Evolutionary conservation across 2,888 invertebrate species (phyloP).

Genomic region (Pachymerium ferrugineum): DNA sequence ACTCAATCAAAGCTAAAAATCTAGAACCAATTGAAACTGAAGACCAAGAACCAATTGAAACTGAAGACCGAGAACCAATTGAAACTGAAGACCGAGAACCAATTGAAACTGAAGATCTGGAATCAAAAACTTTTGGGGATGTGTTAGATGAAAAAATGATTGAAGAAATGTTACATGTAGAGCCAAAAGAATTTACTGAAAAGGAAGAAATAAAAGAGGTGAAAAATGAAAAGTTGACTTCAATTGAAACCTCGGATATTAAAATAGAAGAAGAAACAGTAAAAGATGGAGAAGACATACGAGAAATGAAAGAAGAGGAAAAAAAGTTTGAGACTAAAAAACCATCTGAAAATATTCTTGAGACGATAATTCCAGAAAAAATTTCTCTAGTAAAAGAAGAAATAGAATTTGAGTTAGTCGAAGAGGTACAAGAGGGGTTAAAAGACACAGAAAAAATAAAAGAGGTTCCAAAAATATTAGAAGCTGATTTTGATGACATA

Average conservation of each 20-base stretch:
- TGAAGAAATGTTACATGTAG: conserved; percentile 36
- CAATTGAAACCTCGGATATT: neutral
- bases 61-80: neutral
- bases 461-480: neutral
- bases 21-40: neutral
- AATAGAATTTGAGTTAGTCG: neutral
- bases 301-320: neutral
- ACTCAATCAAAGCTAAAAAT: neutral
- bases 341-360: neutral
- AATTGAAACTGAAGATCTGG: neutral
- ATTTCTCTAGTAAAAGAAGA: neutral
- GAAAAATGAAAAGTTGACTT: neutral
- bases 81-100: neutral
- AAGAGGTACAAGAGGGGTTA: conserved; percentile 23
- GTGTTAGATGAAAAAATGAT: conserved; percentile 25
- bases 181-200: conserved; percentile 5
- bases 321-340: neutral
- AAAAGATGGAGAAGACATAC: neutral
- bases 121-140: neutral
- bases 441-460: neutral
- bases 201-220: neutral
- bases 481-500: no score
- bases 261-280: conserved; percentile 32
- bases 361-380: neutral
- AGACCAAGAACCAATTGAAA: neutral